Base-by-base conservation (phyloP, 2,888 invertebrate genomes). In the Ganaspis brasiliensis region DNA sequence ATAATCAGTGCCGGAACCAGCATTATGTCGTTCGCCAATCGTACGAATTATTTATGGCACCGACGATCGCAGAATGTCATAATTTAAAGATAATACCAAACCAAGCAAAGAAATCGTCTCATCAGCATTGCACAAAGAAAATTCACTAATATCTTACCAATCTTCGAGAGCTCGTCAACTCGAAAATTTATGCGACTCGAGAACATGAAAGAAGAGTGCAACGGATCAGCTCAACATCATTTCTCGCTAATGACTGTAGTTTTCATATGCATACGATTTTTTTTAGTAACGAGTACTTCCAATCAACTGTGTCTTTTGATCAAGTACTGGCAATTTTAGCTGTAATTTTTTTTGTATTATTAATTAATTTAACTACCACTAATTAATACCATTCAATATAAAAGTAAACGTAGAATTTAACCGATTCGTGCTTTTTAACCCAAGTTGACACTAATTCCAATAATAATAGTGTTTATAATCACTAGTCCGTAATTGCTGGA, bases 1-100 rank as follows among this genome's bases (percentile, higher is more conserved):
- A 83, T 67, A 67, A 67, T 67, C 63, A 67, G 40, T 67, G 63
- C 63, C 45, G 63, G 63, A 67, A 67, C 63, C 63, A n/a, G 45
- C 63, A 67, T 67, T 67, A 67, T 45, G 63, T 67, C 24, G 63
- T 67, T 67, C 24, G 63, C 63, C 63, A 67, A 67, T 67, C 63
- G 63, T 24, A 67, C 63, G 14, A 24, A 67, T 67, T 67, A 67
- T 67, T 67, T 40, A 67, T 67, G 63, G 63, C 63, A 67, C 40
- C 37, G 63, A 24, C 63, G 45, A 67, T 67, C 4, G 63, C 19
- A 45, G 63, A 67, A 67, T 67, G 45, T 67, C 63, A 67, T 67
- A 67, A 67, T 67, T 67, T 67, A 67, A 67, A 45, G 63, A 67
- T 67, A 67, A 67, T 45, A 14, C 45, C 40, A 56, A 24, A 56